phyloP scores from a whole-genome alignment of 2,888 invertebrate species.

The Cosmia pyralina region DNA sequence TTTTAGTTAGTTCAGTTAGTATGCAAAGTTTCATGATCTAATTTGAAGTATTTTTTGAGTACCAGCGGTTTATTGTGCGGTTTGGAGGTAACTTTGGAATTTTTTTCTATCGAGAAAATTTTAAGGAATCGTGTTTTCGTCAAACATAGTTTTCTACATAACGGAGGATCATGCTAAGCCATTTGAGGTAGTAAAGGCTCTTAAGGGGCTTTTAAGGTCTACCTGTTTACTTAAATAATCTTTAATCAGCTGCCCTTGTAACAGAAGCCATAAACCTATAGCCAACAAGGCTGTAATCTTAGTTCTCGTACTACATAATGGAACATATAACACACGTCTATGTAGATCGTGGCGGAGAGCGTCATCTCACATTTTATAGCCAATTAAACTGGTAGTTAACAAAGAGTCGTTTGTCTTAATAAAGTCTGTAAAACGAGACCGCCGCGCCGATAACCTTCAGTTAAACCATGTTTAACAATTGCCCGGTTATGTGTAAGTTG shows the following conservation, averaged over 20 bases:
- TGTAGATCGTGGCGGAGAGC: conserved; percentile 55
- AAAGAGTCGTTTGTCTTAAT: conserved; percentile 81
- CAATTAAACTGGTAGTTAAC: conserved; percentile 80
- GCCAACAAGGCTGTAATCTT: conserved; percentile 28
- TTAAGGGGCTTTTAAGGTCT: not conserved
- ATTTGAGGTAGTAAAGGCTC: no score
- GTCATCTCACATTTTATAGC: conserved; percentile 80
- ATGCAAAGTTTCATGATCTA: no score
- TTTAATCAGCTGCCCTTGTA: conserved; percentile 38
- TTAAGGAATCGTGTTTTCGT: no score
- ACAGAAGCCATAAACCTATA: conserved; percentile 37
- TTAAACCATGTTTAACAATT: conserved; percentile 70
- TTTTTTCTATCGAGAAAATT: no score
- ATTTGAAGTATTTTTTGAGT: no score
- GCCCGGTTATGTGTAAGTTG: conserved; percentile 51
- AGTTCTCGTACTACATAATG: conserved; percentile 31
- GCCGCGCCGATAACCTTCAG: conserved; percentile 68
- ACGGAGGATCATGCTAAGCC: no score
- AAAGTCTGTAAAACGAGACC: conserved; percentile 76
- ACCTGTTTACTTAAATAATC: conserved; percentile 9
- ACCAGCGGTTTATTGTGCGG: no score
- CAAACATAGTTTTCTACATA: no score
- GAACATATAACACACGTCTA: conserved; percentile 49
- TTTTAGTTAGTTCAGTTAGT: no score
- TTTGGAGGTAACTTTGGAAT: no score